Conservation (phyloP, 2,113 vertebrate genomes). For the Platichthys stellatus region DNA sequence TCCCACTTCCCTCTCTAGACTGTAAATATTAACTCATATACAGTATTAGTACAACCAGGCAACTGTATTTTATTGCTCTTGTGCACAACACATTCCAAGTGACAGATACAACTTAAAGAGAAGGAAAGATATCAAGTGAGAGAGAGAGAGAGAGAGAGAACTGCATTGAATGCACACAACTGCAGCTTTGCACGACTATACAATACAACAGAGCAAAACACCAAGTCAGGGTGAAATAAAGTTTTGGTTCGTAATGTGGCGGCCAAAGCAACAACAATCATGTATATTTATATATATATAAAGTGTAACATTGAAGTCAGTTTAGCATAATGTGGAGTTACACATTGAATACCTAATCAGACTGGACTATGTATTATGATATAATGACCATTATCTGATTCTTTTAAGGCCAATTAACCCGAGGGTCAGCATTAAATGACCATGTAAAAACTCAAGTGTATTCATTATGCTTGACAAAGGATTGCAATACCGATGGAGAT, state of each 20-base stretch:
- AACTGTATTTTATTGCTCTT: background rate
- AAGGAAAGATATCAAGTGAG: too few relatives aligned
- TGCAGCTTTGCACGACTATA: too few relatives aligned
- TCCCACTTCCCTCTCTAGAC: constrained; percentile 10
- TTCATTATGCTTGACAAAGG: constrained; percentile 61
- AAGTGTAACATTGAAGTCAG: constrained; percentile 18
- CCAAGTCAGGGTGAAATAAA: too few relatives aligned
- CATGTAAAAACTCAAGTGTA: constrained; percentile 41
- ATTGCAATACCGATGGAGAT: constrained; percentile 37
- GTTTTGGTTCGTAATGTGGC: too few relatives aligned
- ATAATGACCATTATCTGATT: constrained; percentile 48
- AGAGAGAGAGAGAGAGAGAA: too few relatives aligned
- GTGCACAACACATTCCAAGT: too few relatives aligned
- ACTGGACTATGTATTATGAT: constrained; percentile 36
- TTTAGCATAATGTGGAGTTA: constrained; percentile 35
- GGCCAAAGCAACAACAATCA: background rate
- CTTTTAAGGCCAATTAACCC: constrained; percentile 63
- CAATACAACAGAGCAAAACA: too few relatives aligned
- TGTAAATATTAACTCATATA: background rate
- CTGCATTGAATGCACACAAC: too few relatives aligned
- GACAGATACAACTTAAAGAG: too few relatives aligned
- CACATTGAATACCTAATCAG: constrained; percentile 36
- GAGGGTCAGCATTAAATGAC: constrained; percentile 41
- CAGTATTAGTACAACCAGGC: background rate
- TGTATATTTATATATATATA: background rate